Conservation (phyloP, 2,113 vertebrate species). For the Caranx ignobilis region DNA sequence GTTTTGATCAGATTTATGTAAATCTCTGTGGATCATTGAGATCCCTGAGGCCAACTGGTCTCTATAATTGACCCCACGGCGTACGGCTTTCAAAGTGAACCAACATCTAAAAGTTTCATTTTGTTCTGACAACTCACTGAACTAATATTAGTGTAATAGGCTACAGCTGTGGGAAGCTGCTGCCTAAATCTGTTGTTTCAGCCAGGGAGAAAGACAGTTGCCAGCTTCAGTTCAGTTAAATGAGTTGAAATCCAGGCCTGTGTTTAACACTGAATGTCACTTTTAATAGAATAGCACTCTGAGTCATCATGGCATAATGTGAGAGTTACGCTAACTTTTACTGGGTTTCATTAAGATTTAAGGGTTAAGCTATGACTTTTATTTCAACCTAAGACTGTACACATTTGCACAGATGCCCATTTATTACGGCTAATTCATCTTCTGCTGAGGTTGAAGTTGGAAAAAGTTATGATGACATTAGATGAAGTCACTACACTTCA, state of each 20-base stretch:
- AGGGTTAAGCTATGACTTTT: slow-evolving; percentile 4
- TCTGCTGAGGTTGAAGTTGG: background rate
- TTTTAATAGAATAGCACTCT: slow-evolving; percentile 5
- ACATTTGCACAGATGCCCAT: background rate
- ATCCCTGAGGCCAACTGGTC: background rate
- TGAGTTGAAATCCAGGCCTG: background rate
- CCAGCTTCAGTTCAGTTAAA: slow-evolving; percentile 3
- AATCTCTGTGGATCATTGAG: background rate
- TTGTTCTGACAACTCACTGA: slow-evolving; percentile 1
- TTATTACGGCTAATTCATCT: background rate
- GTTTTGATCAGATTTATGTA: background rate
- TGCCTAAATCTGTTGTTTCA: slow-evolving; percentile 19
- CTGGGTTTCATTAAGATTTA: background rate
- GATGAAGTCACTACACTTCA: background rate
- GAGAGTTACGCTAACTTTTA: slow-evolving; percentile 8
- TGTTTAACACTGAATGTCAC: slow-evolving; percentile 20
- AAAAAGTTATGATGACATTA: background rate
- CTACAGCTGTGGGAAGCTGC: slow-evolving; percentile 6
- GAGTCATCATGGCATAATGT: slow-evolving; percentile 18
- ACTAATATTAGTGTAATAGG: background rate
- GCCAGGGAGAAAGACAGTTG: background rate
- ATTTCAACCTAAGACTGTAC: background rate
- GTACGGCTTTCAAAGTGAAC: background rate
- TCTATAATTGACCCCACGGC: background rate
- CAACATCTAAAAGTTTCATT: background rate